Percentiles rank a stretch among this genome's conserved stretches.
phyloP scores from a whole-genome alignment of 2,797 vertebrate species.

The Neoniphon sammara region DNA sequence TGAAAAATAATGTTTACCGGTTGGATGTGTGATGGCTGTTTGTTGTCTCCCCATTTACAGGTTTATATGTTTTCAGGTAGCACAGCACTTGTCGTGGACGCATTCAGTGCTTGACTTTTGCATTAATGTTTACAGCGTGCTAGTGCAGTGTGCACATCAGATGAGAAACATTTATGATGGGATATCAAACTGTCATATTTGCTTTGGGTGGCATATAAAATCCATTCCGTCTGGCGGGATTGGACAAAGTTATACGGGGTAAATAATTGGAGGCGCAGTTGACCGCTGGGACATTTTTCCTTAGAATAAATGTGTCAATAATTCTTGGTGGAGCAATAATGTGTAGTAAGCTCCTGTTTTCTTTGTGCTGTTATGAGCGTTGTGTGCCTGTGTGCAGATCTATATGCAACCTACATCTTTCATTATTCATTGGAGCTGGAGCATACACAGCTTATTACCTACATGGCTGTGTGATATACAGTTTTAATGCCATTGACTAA shows the following conservation, averaged over 20 bases:
- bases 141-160: constrained; percentile 25
- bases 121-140: constrained; percentile 36
- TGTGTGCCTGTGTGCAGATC: constrained; percentile 34
- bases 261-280: constrained; percentile 44
- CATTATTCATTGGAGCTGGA: constrained; percentile 33
- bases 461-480: constrained; percentile 39
- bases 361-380: constrained; percentile 40
- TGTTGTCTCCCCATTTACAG: constrained; percentile 23
- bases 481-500: constrained; percentile 56
- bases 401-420: constrained; percentile 31
- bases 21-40: neutral
- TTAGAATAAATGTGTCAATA: constrained; percentile 46
- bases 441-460: constrained; percentile 48
- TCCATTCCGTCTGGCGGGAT: constrained; percentile 24
- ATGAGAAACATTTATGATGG: constrained; percentile 39
- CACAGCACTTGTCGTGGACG: neutral
- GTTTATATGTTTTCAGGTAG: constrained; percentile 14
- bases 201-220: constrained; percentile 45
- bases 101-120: constrained; percentile 4
- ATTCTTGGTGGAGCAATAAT: constrained; percentile 41
- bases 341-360: constrained; percentile 27
- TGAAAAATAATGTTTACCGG: constrained; percentile 17
- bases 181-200: constrained; percentile 43
- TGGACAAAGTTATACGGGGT: constrained; percentile 31
- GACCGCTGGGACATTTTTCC: constrained; percentile 48